Percentiles rank a stretch among this genome's conserved stretches.
phyloP scores from a whole-genome alignment of 2,113 vertebrate species.

The Marcusenius ussheri region DNA sequence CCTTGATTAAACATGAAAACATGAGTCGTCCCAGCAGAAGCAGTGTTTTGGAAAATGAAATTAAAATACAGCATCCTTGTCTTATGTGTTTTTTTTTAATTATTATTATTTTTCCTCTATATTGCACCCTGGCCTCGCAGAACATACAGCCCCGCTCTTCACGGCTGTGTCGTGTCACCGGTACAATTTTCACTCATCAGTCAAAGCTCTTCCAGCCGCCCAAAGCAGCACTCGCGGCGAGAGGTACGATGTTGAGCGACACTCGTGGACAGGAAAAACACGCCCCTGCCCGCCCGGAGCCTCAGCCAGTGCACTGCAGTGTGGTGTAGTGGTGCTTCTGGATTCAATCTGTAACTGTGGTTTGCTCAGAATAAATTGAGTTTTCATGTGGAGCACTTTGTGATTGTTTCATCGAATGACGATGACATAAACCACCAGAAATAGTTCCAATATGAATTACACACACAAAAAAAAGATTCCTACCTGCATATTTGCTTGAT shows the following conservation, averaged over 20 bases:
- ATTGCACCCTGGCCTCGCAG: neutral
- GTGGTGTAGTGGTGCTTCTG: neutral
- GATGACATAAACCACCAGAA: neutral
- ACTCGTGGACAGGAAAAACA: neutral
- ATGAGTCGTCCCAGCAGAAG: conserved; percentile 37
- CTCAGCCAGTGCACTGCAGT: neutral
- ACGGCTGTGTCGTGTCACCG: neutral
- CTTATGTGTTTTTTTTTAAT: neutral
- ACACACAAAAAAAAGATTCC: neutral
- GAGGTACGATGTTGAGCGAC: neutral
- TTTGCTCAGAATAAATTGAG: neutral
- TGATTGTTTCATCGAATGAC: neutral
- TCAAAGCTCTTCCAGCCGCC: neutral
- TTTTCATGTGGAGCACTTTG: neutral
- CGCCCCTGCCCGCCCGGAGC: neutral
- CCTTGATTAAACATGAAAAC: conserved; percentile 57
- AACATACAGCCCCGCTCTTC: neutral
- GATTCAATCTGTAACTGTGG: neutral
- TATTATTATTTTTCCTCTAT: neutral
- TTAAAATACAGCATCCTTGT: neutral
- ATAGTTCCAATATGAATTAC: neutral
- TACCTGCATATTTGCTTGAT: neutral
- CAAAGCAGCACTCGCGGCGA: neutral
- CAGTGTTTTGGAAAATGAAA: conserved; percentile 39
- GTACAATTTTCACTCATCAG: neutral